These are phyloP conservation scores for Pristionchus exspectatus DNA, from an alignment of 2,888 invertebrate species.

Conservation along the genomic window DNA sequence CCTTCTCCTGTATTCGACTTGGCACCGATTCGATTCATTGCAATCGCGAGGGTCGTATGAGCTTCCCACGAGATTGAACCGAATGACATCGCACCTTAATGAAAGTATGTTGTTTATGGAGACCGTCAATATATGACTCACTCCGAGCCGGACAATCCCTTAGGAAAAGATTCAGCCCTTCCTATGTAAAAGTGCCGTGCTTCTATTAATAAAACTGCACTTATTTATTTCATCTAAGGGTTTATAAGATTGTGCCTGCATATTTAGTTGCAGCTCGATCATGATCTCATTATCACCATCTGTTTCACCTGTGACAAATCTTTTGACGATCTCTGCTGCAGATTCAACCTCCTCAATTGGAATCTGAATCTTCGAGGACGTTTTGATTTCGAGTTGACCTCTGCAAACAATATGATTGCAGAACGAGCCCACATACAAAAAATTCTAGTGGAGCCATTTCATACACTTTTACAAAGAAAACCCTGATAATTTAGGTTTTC, in stretches of 20 bases:
- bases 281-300: not conserved
- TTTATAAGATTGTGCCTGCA: not conserved
- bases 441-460: too few species aligned
- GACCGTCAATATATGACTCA: not conserved
- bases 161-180: too few species aligned
- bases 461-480: not conserved
- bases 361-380: constrained; percentile 86
- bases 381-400: constrained; percentile 92
- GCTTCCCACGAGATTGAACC: constrained; percentile 97
- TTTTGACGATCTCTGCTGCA: constrained; percentile 94
- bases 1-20: constrained; percentile 99
- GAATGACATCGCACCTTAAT: constrained; percentile 92
- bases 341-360: constrained; percentile 92
- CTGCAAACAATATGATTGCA: constrained; percentile 80
- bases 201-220: too few species aligned
- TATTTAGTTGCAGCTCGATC: not conserved
- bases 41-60: constrained; percentile 93
- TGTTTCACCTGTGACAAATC: constrained; percentile 88
- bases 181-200: too few species aligned
- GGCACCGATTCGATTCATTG: constrained; percentile 97
- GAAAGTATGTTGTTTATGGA: too few species aligned
- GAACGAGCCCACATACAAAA: not conserved
- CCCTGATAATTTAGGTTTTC: not conserved
- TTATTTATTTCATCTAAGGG: too few species aligned
- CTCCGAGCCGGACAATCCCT: too few species aligned